Conservation (phyloP, 2,888 invertebrate genomes). For the Isoperla grammatica region DNA sequence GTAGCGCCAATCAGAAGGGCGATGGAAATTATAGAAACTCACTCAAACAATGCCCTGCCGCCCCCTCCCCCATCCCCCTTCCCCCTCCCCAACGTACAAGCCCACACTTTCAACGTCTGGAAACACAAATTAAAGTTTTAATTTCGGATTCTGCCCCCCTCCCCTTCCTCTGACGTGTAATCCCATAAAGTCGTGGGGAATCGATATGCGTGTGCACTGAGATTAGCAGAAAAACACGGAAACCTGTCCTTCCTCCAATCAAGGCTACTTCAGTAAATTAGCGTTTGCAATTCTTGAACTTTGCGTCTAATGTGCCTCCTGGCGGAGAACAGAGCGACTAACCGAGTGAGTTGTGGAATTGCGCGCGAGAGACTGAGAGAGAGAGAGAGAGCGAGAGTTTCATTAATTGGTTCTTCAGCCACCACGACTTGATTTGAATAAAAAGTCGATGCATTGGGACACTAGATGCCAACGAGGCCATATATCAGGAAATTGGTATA, state of each 20-base stretch:
- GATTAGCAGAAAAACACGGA: constrained; percentile 16
- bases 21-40: constrained; percentile 4
- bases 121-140: constrained; percentile 23
- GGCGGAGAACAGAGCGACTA: background rate
- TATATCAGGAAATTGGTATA: too few species aligned
- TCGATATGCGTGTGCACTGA: constrained; percentile 14
- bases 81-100: background rate
- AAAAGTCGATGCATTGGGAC: too few species aligned
- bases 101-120: background rate
- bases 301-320: constrained; percentile 10
- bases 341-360: constrained; percentile 1
- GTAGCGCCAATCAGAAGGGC: background rate
- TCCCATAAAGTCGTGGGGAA: constrained; percentile 4
- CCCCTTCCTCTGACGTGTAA: constrained; percentile 3
- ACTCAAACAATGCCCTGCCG: background rate
- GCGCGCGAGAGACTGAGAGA: background rate
- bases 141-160: constrained; percentile 14
- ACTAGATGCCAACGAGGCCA: too few species aligned
- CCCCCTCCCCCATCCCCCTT: background rate
- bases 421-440: constrained; percentile 4
- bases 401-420: constrained; percentile 22
- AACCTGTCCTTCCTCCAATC: constrained; percentile 4
- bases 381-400: constrained; percentile 5
- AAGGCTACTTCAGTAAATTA: constrained; percentile 18
- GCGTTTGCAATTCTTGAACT: constrained; percentile 16